A percentile compares a stretch with the other conserved stretches of the same genome.
Evolutionary conservation across 2,888 invertebrate genomes (phyloP).

Genomic region (Desoria tigrina): DNA sequence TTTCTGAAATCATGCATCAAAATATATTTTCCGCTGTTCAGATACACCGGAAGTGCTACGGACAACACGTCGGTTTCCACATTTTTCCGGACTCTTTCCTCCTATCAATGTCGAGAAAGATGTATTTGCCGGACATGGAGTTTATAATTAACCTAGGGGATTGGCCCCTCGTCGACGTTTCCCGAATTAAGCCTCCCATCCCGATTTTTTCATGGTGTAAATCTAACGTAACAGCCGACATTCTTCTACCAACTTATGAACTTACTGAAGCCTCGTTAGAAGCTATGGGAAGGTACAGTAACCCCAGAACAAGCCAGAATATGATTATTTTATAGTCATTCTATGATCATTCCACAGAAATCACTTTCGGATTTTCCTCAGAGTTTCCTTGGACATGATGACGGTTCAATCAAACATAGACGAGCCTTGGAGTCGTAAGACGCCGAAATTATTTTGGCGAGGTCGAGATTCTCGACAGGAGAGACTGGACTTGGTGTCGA

Average conservation of each 20-base stretch:
- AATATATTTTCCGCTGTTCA: slow-evolving; percentile 49
- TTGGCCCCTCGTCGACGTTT: slow-evolving; percentile 74
- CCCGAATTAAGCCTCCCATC: slow-evolving; percentile 59
- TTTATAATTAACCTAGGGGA: slow-evolving; percentile 91
- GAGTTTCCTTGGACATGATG: slow-evolving; percentile 84
- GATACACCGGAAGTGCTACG: slow-evolving; percentile 85
- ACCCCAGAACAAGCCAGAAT: background rate
- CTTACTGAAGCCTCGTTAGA: slow-evolving; percentile 87
- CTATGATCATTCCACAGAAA: background rate
- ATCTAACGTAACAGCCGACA: slow-evolving; percentile 78
- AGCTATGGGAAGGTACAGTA: slow-evolving; percentile 82
- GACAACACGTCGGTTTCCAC: slow-evolving; percentile 92
- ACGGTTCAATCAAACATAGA: slow-evolving; percentile 82
- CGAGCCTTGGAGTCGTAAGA: slow-evolving; percentile 71
- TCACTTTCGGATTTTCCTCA: slow-evolving; percentile 55
- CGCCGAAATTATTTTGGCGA: slow-evolving; percentile 80
- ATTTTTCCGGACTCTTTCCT: slow-evolving; percentile 90
- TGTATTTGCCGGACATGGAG: slow-evolving; percentile 80
- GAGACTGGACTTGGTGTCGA: slow-evolving; percentile 76
- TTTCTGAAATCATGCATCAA: background rate
- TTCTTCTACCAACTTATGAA: slow-evolving; percentile 93
- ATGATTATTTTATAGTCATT: too few relatives aligned
- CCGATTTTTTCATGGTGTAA: slow-evolving; percentile 98
- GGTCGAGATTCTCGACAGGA: slow-evolving; percentile 88
- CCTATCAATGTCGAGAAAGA: slow-evolving; percentile 77